Percentiles rank a stretch among this genome's conserved stretches.
These are phyloP conservation scores for Volucella inflata DNA, from an alignment of 2,888 invertebrate species.

Conservation along the genomic window DNA sequence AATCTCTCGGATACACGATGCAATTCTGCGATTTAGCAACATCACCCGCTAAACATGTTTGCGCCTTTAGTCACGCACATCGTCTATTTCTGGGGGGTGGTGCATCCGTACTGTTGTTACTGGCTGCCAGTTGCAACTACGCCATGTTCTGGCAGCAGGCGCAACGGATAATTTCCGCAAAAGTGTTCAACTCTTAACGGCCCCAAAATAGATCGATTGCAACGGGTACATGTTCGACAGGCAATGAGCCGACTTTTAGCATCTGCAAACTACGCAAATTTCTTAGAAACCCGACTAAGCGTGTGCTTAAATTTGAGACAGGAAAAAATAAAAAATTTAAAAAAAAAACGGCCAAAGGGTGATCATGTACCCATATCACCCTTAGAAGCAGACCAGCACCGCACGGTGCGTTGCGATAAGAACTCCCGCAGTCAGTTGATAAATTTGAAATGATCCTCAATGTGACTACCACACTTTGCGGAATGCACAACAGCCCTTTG, in stretches of 20 bases:
- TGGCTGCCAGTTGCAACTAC: constrained; percentile 27
- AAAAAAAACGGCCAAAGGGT: background rate
- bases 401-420: constrained; percentile 67
- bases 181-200: constrained; percentile 57
- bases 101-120: constrained; percentile 28
- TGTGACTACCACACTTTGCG: background rate
- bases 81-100: constrained; percentile 69
- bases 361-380: constrained; percentile 34
- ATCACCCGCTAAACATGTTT: constrained; percentile 51
- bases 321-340: too few species aligned
- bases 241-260: constrained; percentile 56
- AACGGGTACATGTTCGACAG: constrained; percentile 72
- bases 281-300: constrained; percentile 43
- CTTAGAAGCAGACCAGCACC: constrained; percentile 14
- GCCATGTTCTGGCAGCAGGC: constrained; percentile 57
- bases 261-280: constrained; percentile 62
- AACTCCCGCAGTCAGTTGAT: constrained; percentile 64
- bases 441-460: constrained; percentile 50
- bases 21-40: constrained; percentile 38
- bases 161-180: constrained; percentile 70
- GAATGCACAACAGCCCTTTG: constrained; percentile 62
- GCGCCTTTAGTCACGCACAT: constrained; percentile 73
- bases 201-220: constrained; percentile 71
- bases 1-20: constrained; percentile 61
- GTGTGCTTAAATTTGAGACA: constrained; percentile 4